Evolutionary conservation across 1,140 invertebrate genomes (phyloP), one percentile per base, ranked within the genome.

Genomic region (Magallana ariakensis): DNA sequence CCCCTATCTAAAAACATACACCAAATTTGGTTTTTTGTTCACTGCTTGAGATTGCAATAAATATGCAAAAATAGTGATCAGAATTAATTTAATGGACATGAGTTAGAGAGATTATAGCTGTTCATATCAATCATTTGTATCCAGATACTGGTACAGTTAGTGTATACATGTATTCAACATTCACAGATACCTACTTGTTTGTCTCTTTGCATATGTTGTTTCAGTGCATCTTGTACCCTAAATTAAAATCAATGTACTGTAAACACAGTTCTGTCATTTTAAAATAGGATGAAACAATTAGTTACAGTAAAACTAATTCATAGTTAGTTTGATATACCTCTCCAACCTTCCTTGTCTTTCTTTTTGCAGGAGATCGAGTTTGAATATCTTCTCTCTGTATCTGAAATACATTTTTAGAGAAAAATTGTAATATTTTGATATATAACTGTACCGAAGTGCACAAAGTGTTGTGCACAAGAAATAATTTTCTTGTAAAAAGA

Each of bases 341-440:
- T 57, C 16, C 8, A 87, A 46, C n/a, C 83, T 53, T 46, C 19
- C 54, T 13, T 80, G 13, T 80, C 57, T 87, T 70, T 66, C 86
- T 58, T 84, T 84, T 33, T 55, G 56, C 46, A 82, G 26, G 11
- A 33, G 62, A 84, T 81, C 62, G 46, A 87, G 83, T 62, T 84
- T 46, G 13, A 60, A 55, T 22, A 54, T 84, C 80, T 84, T 84
- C 56, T 87, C 83, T 80, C 53, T 82, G 83, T 84, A 80, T 57
- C 53, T 82, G 16, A 33, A 86, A 86, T 15, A 13, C 33, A 19
- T 15, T 19, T n/a, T 75, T 16, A 86, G 13, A 26, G 33, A 46
- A 46, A 46, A 46, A 46, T 0, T 46, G 33, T 5, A 46, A 4
- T 46, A 46, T 46, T 46, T 46, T 2, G 33, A 46, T 46, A 4